A percentile compares a stretch with the other conserved stretches of the same genome.
Conservation (phyloP, 2,797 vertebrate genomes). For the Trematomus bernacchii region DNA sequence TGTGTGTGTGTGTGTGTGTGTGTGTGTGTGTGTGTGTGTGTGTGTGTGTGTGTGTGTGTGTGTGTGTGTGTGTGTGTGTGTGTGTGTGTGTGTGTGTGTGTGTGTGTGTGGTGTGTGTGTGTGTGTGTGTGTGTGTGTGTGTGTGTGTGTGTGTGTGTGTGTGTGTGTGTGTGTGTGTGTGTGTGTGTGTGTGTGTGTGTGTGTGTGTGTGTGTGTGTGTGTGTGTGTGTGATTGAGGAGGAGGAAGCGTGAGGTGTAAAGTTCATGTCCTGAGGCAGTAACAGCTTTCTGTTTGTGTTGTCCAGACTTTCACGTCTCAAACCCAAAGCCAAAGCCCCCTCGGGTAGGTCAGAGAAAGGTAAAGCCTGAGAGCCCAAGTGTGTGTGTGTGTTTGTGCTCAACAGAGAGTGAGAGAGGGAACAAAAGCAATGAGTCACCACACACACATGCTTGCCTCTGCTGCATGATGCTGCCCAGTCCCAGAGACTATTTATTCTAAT, state of each 20-base stretch:
- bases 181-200: too few relatives aligned
- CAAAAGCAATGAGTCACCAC: conserved; percentile 55
- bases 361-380: conserved; percentile 41
- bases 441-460: conserved; percentile 34
- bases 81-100: background rate
- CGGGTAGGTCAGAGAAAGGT: conserved; percentile 73
- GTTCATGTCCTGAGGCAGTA: conserved; percentile 70
- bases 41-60: background rate
- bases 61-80: background rate
- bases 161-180: too few relatives aligned
- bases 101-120: too few relatives aligned
- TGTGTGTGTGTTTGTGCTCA: conserved; percentile 4
- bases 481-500: conserved; percentile 74
- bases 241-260: conserved; percentile 58
- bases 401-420: conserved; percentile 13
- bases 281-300: conserved; percentile 71
- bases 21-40: too few relatives aligned
- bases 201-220: background rate
- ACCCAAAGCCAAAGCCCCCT: conserved; percentile 53
- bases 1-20: too few relatives aligned
- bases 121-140: too few relatives aligned
- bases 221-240: background rate
- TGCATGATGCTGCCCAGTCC: conserved; percentile 39
- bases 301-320: conserved; percentile 65
- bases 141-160: background rate